Evolutionary conservation across 2,113 vertebrate genomes (phyloP).

Genomic region (Cavia porcellus): DNA sequence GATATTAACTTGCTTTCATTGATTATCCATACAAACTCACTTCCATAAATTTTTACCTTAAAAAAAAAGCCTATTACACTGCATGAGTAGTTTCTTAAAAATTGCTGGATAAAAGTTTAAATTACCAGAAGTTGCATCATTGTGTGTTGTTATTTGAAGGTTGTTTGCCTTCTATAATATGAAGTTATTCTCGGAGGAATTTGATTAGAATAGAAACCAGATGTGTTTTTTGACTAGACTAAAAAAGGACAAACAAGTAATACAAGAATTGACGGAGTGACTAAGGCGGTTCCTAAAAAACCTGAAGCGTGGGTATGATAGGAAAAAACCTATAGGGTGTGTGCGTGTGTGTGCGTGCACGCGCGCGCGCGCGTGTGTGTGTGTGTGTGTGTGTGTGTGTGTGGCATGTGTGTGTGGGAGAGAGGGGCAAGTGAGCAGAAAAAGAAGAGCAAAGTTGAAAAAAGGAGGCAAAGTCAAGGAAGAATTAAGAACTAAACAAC

Average conservation of each 20-base stretch:
- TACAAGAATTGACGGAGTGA: slow-evolving; percentile 81
- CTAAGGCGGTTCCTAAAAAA: slow-evolving; percentile 80
- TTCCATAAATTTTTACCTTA: slow-evolving; percentile 48
- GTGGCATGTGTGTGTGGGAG: neutral
- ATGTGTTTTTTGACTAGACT: slow-evolving; percentile 89
- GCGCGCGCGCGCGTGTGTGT: neutral
- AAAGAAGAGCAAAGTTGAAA: neutral
- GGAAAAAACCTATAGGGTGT: neutral
- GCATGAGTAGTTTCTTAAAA: slow-evolving; percentile 85
- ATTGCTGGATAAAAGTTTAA: slow-evolving; percentile 85
- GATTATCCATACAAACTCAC: neutral
- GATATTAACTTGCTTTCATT: slow-evolving; percentile 63
- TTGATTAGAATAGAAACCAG: slow-evolving; percentile 91
- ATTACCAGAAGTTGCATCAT: slow-evolving; percentile 90
- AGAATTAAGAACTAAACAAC: neutral
- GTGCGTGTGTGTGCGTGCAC: neutral
- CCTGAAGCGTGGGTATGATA: slow-evolving; percentile 65
- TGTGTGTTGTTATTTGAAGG: slow-evolving; percentile 89
- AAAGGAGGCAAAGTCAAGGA: neutral
- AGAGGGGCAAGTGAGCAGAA: neutral
- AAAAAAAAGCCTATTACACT: slow-evolving; percentile 75
- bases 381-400: neutral
- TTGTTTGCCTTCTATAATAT: slow-evolving; percentile 89
- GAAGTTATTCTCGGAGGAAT: slow-evolving; percentile 88
- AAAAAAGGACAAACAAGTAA: slow-evolving; percentile 87